These are phyloP conservation scores for Globodera ellingtonae DNA, from an alignment of 1,140 invertebrate species.

Conservation along the genomic window DNA sequence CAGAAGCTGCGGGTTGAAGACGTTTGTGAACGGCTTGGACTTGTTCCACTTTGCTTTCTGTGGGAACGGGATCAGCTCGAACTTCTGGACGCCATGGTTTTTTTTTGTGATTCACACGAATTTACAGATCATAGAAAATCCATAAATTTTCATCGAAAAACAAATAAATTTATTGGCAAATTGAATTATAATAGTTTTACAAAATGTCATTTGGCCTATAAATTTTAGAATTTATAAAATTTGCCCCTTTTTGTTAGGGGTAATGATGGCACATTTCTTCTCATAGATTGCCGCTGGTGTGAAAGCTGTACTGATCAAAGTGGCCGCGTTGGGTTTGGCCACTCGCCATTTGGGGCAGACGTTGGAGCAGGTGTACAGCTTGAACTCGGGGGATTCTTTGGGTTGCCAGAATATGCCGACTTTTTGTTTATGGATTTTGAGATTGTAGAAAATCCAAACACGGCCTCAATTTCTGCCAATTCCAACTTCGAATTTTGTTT, in stretches of 20 bases:
- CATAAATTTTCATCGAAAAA: too few relatives aligned
- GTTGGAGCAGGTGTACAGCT: slow-evolving; percentile 74
- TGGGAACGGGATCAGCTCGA: slow-evolving; percentile 91
- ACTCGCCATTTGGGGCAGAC: slow-evolving; percentile 85
- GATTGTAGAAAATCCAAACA: too few relatives aligned
- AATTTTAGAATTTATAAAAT: too few relatives aligned
- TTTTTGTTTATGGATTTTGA: slow-evolving; percentile 5
- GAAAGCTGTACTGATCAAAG: slow-evolving; percentile 93
- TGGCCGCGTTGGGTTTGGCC: slow-evolving; percentile 71
- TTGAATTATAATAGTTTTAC: too few relatives aligned
- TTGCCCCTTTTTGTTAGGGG: too few relatives aligned
- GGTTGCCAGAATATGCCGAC: not conserved
- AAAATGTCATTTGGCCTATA: too few relatives aligned
- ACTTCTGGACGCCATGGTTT: slow-evolving; percentile 87
- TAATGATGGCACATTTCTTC: not conserved
- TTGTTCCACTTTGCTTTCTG: slow-evolving; percentile 86
- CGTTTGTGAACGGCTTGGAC: slow-evolving; percentile 87
- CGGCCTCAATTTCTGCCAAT: too few relatives aligned
- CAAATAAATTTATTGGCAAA: too few relatives aligned
- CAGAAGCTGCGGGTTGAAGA: slow-evolving; percentile 94
- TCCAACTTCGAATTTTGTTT: too few relatives aligned
- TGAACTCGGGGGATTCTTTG: not conserved
- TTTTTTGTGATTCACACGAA: slow-evolving; percentile 69
- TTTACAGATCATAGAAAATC: not conserved
- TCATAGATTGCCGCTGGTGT: slow-evolving; percentile 73